Evolutionary conservation across 1,140 invertebrate species (phyloP), one percentile per base, ranked within the genome.

Genomic region (Trypoxylus dichotomus): DNA sequence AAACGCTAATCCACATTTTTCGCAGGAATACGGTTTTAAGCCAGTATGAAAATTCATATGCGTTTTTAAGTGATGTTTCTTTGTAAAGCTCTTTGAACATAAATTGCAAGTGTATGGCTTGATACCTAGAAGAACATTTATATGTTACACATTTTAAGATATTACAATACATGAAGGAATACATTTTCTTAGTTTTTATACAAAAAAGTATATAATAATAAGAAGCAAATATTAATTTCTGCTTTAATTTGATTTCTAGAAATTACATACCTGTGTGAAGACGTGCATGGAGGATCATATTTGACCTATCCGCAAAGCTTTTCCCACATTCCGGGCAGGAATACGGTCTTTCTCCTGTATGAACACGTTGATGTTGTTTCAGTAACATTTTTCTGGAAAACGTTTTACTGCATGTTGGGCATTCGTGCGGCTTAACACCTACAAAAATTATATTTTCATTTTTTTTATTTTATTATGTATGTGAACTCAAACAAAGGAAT

Each of bases 21-120:
- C 88, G 82, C 93, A 95, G 1, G 91, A 89, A 80, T 94, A 94
- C 0, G 93, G 93, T 80, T 94, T 94, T 41, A 91, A 90, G 0
- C 93, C 93, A 0, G 92, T 94, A 82, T 94, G 93, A 79, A 93
- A 94, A 83, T 96, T 95, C 29, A 95, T 88, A 85, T 96, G 95
- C 0, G 94, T 95, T 84, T 96, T 94, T 10, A 95, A 87, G 81
- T 94, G 93, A 81, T 94, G 92, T 80, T 94, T 94, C 86, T 95
- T 96, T 37, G 95, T 94, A 85, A 97, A 97, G 2, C 94, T 92
- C 79, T 97, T 94, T 3, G 93, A 90, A 83, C 96, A 98, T 1
- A 95, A 85, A 0, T 90, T 91, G 83, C 96, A 97, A 27, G 93
- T 91, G 85, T 97, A 97, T 0, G 96, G 96, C 81, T 96, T 95